Conservation (phyloP, 2,797 vertebrate species). For the Eupleurogrammus muticus region DNA sequence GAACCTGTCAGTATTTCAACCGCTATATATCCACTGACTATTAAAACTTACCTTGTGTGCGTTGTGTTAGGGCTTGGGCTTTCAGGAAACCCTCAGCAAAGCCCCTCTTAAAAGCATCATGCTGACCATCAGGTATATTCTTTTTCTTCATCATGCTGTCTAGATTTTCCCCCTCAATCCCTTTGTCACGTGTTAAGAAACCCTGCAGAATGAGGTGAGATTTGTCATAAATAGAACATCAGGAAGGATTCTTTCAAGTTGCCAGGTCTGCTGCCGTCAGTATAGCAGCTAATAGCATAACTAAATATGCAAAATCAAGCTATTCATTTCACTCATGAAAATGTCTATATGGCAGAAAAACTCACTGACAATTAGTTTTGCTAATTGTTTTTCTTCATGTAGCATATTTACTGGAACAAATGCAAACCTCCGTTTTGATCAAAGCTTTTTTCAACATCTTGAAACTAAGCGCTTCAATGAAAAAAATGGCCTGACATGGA, state of each 20-base stretch:
- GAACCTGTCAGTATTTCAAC: neutral
- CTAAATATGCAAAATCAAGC: neutral
- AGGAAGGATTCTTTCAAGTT: neutral
- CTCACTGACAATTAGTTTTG: too few species aligned
- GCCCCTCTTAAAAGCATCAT: constrained; percentile 96
- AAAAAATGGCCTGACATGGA: neutral
- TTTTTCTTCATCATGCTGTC: constrained; percentile 92
- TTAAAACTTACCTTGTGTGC: constrained; percentile 87
- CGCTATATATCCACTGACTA: too few species aligned
- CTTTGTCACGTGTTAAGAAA: constrained; percentile 90
- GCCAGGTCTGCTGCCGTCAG: neutral
- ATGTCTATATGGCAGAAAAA: neutral
- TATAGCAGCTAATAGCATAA: neutral
- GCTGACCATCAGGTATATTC: constrained; percentile 92
- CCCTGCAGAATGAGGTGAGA: constrained; percentile 78
- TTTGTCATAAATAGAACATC: neutral
- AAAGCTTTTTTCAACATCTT: too few species aligned
- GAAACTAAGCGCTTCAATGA: neutral
- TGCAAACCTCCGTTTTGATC: too few species aligned
- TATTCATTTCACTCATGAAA: neutral
- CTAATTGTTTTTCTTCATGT: neutral
- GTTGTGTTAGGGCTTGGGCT: constrained; percentile 93
- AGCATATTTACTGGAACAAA: neutral
- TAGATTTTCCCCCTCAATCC: constrained; percentile 89
- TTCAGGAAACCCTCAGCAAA: constrained; percentile 98